A percentile compares a stretch with the other conserved stretches of the same genome.
These are phyloP conservation scores for Heliconius ethilla DNA, from an alignment of 2,888 invertebrate genomes.

Conservation along the genomic window DNA sequence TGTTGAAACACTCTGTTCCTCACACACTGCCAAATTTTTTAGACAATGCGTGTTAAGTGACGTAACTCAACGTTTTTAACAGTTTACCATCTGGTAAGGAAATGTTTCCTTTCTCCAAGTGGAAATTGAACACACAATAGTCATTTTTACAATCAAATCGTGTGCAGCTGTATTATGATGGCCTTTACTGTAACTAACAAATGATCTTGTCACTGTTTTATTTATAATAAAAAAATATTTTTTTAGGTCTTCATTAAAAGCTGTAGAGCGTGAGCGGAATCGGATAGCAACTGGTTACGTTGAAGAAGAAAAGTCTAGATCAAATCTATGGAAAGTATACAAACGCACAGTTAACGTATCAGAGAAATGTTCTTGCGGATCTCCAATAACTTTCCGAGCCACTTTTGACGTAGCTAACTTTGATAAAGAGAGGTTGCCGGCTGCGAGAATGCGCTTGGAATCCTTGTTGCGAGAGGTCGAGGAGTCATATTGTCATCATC, in stretches of 20 bases:
- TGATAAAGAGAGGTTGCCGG: slow-evolving; percentile 61
- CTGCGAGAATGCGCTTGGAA: slow-evolving; percentile 64
- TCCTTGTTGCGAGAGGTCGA: slow-evolving; percentile 63
- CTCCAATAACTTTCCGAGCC: slow-evolving; percentile 54
- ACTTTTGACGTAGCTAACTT: slow-evolving; percentile 65
- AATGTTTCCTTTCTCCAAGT: not conserved
- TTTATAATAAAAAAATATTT: not conserved
- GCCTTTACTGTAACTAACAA: not conserved
- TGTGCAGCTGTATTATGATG: not conserved
- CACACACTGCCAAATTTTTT: not conserved
- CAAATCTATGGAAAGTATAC: slow-evolving; percentile 64
- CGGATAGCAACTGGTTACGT: slow-evolving; percentile 56
- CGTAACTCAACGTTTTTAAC: not conserved
- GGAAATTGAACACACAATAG: not conserved
- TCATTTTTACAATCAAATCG: not conserved
- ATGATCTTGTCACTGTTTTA: not conserved
- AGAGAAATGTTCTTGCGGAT: slow-evolving; percentile 62
- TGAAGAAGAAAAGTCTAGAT: slow-evolving; percentile 63
- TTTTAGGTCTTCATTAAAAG: slow-evolving; percentile 67
- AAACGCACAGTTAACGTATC: slow-evolving; percentile 52
- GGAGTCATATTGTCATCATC: slow-evolving; percentile 72
- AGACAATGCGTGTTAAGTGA: not conserved
- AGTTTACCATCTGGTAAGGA: not conserved
- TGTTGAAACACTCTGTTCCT: too few relatives aligned
- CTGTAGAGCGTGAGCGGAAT: slow-evolving; percentile 64